Evolutionary conservation across 2,113 vertebrate genomes (phyloP), one percentile per base, ranked within the genome.

Genomic region (Myxocyprinus asiaticus): DNA sequence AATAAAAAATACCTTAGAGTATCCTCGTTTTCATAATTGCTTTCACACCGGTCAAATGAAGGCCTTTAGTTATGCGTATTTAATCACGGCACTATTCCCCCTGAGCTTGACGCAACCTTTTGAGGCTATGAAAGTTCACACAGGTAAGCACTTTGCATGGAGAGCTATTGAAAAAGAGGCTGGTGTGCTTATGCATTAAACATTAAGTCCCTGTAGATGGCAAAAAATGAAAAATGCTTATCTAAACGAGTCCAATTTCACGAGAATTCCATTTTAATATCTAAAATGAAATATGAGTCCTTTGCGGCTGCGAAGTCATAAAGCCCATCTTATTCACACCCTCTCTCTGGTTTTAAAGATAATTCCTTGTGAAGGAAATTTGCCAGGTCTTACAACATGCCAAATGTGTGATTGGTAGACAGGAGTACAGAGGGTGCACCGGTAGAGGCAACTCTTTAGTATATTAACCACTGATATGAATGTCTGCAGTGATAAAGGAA

Each of bases 401-500:
- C 56, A 56, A 7, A 33, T 8, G 22, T 55, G 50, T 11, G 70
- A 66, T 73, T 77, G 68, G 61, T 66, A 67, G 59, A 67, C 22
- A 33, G 22, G 22, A 33, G 22, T 33, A 33, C 22, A 33, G 22
- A 33, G 22, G 22, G 22, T 33, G 22, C 22, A 33, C 22, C 3
- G 22, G 22, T 33, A 33, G 12, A 48, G 48, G 33, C 56, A n/a
- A 22, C 74, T 69, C 62, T 9, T 81, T 69, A 70, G 73, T 80
- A 76, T 78, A 80, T 77, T 12, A 67, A 77, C 63, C 58, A 70
- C 80, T 84, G 76, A 82, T 84, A 70, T 86, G 58, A 77, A 79
- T 77, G 67, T 86, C 84, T 77, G 62, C 66, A 85, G 62, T 80
- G 84, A 83, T 77, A 77, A 75, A 73, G 71, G 55, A 76, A 76